Percentiles rank a stretch among this genome's conserved stretches.
These are phyloP conservation scores for Darevskia mixta DNA, from an alignment of 2,797 vertebrate species.

Conservation along the genomic window DNA sequence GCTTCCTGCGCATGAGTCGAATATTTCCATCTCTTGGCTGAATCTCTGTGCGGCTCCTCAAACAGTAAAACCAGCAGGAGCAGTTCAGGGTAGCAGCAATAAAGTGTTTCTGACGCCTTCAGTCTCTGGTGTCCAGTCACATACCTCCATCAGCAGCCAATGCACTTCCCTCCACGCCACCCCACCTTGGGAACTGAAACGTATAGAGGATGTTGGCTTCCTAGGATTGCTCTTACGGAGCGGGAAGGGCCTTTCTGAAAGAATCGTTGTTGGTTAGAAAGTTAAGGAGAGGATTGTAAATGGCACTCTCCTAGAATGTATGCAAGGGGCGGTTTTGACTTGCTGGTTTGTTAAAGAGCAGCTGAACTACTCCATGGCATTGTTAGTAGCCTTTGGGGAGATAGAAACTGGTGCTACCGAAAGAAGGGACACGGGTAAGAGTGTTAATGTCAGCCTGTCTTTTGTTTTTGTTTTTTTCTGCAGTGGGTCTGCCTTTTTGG, in stretches of 20 bases:
- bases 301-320: fast-evolving
- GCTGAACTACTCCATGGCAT: fast-evolving
- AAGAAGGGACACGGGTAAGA: not conserved
- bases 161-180: not conserved
- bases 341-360: fast-evolving
- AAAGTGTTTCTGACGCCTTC: slow-evolving; percentile 47
- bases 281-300: fast-evolving
- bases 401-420: not conserved
- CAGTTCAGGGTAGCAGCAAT: slow-evolving; percentile 55
- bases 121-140: not conserved
- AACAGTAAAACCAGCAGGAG: slow-evolving; percentile 37
- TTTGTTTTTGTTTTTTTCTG: not conserved
- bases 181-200: not conserved
- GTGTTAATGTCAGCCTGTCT: not conserved
- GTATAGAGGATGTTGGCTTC: not conserved
- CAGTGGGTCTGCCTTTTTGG: too few species aligned
- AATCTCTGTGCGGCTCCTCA: slow-evolving; percentile 11
- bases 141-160: not conserved
- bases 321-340: not conserved
- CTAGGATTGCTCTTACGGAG: not conserved
- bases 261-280: fast-evolving
- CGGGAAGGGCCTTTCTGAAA: fast-evolving
- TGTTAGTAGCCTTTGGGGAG: fast-evolving
- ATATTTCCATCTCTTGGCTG: slow-evolving; percentile 13
- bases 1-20: not conserved